Evolutionary conservation across 2,888 invertebrate species (phyloP), one percentile per base, ranked within the genome.

Genomic region (Theretra japonica): DNA sequence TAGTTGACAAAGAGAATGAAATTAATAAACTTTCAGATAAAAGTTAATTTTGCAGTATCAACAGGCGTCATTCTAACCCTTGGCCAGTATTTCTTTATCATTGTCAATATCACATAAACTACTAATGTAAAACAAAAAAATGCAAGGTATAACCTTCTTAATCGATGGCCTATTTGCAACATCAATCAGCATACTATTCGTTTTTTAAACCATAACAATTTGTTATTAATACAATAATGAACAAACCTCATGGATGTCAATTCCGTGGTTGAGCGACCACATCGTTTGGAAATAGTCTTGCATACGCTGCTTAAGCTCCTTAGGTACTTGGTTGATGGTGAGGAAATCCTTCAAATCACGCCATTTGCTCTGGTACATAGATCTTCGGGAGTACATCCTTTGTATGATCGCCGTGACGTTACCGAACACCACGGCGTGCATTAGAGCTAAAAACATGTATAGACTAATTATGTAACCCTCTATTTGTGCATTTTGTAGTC

Each of bases 341-440:
- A 99, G 96, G 91, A 99, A 99, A 93, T 99, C 99, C 94, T 99
- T 99, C 75, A 99, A 95, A 90, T 99, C 99, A 73, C 98, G 95
- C 96, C 98, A 98, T 94, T 98, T 99, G 82, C 97, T 97, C 89
- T 99, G 99, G 89, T 98, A 99, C 86, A 98, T 96, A 5, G 98
- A 98, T 58, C 98, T 96, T 60, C 99, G 95, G 0, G 98, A 98
- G 92, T 99, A 99, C 98, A 99, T 98, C 80, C 99, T 95, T 89
- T 99, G 99, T 86, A 99, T 99, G 83, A 99, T 98, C 71, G 99
- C 99, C 21, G 99, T 99, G 80, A 99, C 99, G 91, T 99, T 99
- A 89, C 99, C 99, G 88, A 99, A 99, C 59, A 99, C 99, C 71
- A 98, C 98, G 25, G 99, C 99, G 91, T 99, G 99, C 99, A 99